phyloP scores from a whole-genome alignment of 2,113 vertebrate species.

The Sisor rabdophorus region DNA sequence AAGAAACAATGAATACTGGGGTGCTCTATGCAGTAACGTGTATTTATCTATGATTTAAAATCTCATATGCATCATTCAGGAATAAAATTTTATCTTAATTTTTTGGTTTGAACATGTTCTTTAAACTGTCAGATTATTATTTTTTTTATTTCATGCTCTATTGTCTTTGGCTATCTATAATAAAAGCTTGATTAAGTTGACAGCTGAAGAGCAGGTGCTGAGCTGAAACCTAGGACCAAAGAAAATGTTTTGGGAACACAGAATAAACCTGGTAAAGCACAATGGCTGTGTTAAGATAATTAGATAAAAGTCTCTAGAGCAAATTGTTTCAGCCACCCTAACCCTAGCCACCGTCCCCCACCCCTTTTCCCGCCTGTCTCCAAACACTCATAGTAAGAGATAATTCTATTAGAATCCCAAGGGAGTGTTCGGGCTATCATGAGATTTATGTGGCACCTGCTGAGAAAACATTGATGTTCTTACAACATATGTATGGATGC shows the following conservation, averaged over 20 bases:
- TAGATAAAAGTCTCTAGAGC: slow-evolving; percentile 9
- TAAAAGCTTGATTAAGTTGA: not conserved
- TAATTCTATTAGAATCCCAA: not conserved
- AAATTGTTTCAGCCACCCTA: not conserved
- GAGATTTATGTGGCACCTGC: slow-evolving; percentile 1
- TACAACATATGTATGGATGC: slow-evolving; percentile 5
- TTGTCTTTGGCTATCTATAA: not conserved
- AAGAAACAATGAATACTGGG: not conserved
- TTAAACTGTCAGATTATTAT: not conserved
- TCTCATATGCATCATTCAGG: not conserved
- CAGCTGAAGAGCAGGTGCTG: slow-evolving; percentile 25
- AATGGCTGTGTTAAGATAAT: slow-evolving; percentile 1
- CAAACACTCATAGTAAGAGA: not conserved
- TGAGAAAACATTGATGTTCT: not conserved
- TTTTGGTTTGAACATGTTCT: not conserved
- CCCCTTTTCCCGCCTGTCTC: no score
- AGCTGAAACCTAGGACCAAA: not conserved
- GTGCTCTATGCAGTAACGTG: not conserved
- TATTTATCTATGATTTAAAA: not conserved
- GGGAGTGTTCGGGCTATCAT: not conserved
- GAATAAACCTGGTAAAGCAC: slow-evolving; percentile 16
- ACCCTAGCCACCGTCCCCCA: no score
- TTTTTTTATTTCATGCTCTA: not conserved
- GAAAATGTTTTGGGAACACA: slow-evolving; percentile 31
- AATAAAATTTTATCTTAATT: not conserved